Evolutionary conservation across 2,888 invertebrate genomes (phyloP).

Genomic region (Oscheius sp.): DNA sequence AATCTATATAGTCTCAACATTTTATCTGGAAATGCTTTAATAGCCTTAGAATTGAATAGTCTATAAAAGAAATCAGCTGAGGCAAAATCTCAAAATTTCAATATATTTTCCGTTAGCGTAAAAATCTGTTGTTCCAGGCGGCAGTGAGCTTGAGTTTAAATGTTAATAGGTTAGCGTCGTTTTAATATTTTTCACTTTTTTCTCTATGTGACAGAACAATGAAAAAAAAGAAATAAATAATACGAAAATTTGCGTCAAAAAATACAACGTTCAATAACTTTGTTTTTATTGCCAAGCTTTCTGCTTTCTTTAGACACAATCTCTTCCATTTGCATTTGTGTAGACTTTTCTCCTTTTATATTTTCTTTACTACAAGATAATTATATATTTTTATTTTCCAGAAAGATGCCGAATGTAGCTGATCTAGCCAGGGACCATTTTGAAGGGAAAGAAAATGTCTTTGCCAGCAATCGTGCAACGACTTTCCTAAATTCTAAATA

Average conservation of each 20-base stretch:
- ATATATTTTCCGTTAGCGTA: too few relatives aligned
- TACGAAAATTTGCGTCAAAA: too few relatives aligned
- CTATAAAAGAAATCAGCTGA: too few relatives aligned
- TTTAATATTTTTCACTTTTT: neutral
- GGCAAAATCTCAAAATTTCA: too few relatives aligned
- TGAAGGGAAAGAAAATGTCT: neutral
- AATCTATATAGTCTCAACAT: neutral
- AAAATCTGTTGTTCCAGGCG: neutral
- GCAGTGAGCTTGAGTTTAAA: neutral
- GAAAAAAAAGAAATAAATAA: neutral
- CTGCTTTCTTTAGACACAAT: too few relatives aligned
- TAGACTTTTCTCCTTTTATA: neutral
- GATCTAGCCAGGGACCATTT: neutral
- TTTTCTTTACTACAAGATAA: neutral
- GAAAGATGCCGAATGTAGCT: neutral
- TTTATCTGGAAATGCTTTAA: too few relatives aligned
- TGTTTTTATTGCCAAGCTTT: neutral
- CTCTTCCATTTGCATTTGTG: too few relatives aligned
- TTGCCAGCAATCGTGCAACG: neutral
- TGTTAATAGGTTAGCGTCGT: neutral
- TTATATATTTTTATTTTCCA: neutral
- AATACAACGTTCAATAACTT: too few relatives aligned
- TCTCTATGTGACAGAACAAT: neutral
- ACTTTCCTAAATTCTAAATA: neutral
- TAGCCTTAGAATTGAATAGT: too few relatives aligned